A percentile compares a stretch with the other conserved stretches of the same genome.
Conservation (phyloP, 2,888 invertebrate genomes). For the Eristalis tenax region DNA sequence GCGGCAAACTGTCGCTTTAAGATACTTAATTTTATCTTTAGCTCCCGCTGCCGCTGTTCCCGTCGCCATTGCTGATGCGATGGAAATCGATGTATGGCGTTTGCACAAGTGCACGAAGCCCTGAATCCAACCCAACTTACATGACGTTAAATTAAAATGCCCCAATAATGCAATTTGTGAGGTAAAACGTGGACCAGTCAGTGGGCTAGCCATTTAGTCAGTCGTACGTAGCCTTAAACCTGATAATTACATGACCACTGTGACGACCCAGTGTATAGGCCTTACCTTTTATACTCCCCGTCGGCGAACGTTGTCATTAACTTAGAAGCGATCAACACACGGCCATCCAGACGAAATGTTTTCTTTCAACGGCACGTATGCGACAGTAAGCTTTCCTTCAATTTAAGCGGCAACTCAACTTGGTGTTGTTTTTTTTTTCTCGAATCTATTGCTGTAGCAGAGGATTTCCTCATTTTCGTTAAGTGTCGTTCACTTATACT, state of each 20-base stretch:
- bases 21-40: neutral
- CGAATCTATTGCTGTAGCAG: neutral
- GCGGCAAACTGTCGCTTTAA: constrained; percentile 26
- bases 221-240: constrained; percentile 65
- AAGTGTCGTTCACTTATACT: too few relatives aligned
- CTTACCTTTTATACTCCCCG: constrained; percentile 4
- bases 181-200: constrained; percentile 3
- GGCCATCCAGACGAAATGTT: neutral
- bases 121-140: constrained; percentile 9
- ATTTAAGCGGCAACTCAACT: constrained; percentile 60
- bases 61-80: neutral
- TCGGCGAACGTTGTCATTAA: constrained; percentile 37
- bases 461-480: too few relatives aligned
- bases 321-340: neutral
- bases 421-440: neutral
- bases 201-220: neutral
- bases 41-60: neutral
- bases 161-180: constrained; percentile 54
- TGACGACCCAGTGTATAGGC: constrained; percentile 27
- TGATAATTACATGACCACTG: constrained; percentile 46
- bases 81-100: neutral
- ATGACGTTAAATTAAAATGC: constrained; percentile 57
- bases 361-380: constrained; percentile 41
- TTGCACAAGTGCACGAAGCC: neutral
- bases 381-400: constrained; percentile 39